Conservation (phyloP, 1,140 invertebrate species). For the Papilio helenus region DNA sequence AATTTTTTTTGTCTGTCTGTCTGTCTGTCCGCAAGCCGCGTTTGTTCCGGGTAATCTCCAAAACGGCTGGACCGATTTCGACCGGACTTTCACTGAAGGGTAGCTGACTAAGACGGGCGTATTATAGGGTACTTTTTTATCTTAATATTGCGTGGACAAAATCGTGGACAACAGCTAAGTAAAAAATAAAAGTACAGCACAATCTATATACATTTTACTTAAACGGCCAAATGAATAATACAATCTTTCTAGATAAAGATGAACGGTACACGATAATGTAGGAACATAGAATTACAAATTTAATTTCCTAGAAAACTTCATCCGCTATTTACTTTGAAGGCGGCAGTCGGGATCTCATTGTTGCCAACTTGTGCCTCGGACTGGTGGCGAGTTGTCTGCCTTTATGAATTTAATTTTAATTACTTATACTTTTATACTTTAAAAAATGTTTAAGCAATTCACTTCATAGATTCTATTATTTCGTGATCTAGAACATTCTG, state of each 20-base stretch:
- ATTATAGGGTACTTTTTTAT: too few relatives aligned
- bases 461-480: too few relatives aligned
- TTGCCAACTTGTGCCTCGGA: neutral
- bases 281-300: conserved; percentile 25
- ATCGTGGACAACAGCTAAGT: too few relatives aligned
- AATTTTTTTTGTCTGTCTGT: too few relatives aligned
- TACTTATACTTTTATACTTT: neutral
- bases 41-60: too few relatives aligned
- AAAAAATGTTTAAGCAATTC: neutral
- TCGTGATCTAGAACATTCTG: too few relatives aligned
- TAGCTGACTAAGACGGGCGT: too few relatives aligned
- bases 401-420: conserved; percentile 11
- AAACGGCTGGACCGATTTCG: too few relatives aligned
- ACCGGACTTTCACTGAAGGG: too few relatives aligned
- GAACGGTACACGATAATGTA: conserved; percentile 3
- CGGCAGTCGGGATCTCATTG: conserved; percentile 9
- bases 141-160: too few relatives aligned
- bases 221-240: conserved; percentile 13
- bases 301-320: conserved; percentile 26
- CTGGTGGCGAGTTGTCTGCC: neutral
- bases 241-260: conserved; percentile 20
- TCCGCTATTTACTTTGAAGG: conserved; percentile 24
- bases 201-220: neutral
- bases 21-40: too few relatives aligned
- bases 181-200: neutral